Base-by-base conservation (phyloP, 2,113 vertebrate genomes). In the Procavia capensis region DNA sequence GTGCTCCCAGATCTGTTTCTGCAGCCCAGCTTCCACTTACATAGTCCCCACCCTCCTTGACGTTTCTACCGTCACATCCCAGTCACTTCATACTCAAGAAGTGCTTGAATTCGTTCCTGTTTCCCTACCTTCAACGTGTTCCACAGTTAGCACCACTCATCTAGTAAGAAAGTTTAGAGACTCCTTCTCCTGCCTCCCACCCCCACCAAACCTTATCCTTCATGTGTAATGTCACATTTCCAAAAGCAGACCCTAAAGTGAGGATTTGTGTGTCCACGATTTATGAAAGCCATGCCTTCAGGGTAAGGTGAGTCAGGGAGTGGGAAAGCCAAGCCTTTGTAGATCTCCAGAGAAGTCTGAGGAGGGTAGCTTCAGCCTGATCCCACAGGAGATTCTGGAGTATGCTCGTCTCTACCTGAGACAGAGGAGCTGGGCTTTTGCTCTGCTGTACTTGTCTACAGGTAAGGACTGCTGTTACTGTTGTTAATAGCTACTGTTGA, bases 111-210 rank as follows among this genome's bases (percentile, higher is more conserved):
- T 8, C 36, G 10, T 39, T 36, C 22, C 74, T 34, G 16, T 34
- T 22, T 17, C 34, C 63, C 64, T 4, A 64, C n/a, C 43, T 13
- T 36, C 36, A 75, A 20, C 39, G 19, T 29, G 34, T 34, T 24
- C 74, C 43, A 31, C 80, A 22, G 6, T 29, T 29, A 31, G 54
- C 50, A 11, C 57, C 3, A 14, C 22, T 47, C 16, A 24, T 9
- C 22, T 27, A 9, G 0, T 0, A 0, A 9, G 68, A 39, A 54
- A 45, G 2, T 14, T 88, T 1, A 74, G 72, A n/a, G 31, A 29
- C 34, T 10, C 24, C 16, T 78, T 39, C 41, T 5, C 39, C 79
- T 83, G 57, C 19, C 6, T 43, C 54, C 57, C 68, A n/a, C 41
- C n/a, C 20, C 79, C 43, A 50, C 7, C 80, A 72, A 45, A 10